Conservation (phyloP, 2,113 vertebrate species). For the Cebidichthys violaceus region DNA sequence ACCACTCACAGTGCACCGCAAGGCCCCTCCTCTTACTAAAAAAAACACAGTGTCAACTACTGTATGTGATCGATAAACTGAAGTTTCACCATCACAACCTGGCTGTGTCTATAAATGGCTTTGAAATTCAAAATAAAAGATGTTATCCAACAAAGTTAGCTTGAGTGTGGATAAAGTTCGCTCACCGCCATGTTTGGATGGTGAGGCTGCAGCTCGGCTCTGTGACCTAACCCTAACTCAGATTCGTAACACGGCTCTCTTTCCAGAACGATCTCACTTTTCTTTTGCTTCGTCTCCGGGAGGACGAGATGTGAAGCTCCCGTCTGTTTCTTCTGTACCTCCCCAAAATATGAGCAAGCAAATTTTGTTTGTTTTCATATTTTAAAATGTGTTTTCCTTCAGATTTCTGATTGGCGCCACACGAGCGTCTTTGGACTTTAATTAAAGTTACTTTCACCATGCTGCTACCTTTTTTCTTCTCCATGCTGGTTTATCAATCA, state of each 20-base stretch:
- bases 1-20: slow-evolving; percentile 67
- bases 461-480: neutral
- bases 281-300: slow-evolving; percentile 38
- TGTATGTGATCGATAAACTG: slow-evolving; percentile 20
- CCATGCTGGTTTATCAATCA: slow-evolving; percentile 9
- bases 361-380: slow-evolving; percentile 74
- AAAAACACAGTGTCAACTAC: slow-evolving; percentile 9
- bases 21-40: slow-evolving; percentile 44
- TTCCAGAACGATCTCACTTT: slow-evolving; percentile 54
- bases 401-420: slow-evolving; percentile 26
- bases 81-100: slow-evolving; percentile 64
- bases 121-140: neutral
- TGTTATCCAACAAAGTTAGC: neutral
- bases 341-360: slow-evolving; percentile 78
- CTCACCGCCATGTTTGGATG: slow-evolving; percentile 52
- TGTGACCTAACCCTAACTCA: slow-evolving; percentile 36
- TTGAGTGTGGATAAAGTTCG: neutral
- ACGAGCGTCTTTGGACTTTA: neutral
- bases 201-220: slow-evolving; percentile 62
- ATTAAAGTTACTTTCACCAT: neutral
- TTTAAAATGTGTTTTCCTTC: slow-evolving; percentile 81
- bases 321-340: slow-evolving; percentile 34
- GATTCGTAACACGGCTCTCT: slow-evolving; percentile 24
- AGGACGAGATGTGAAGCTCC: slow-evolving; percentile 34
- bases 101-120: neutral